Evolutionary conservation across 2,888 invertebrate genomes (phyloP), one percentile per base, ranked within the genome.

Genomic region (Drosophila tanythrix): DNA sequence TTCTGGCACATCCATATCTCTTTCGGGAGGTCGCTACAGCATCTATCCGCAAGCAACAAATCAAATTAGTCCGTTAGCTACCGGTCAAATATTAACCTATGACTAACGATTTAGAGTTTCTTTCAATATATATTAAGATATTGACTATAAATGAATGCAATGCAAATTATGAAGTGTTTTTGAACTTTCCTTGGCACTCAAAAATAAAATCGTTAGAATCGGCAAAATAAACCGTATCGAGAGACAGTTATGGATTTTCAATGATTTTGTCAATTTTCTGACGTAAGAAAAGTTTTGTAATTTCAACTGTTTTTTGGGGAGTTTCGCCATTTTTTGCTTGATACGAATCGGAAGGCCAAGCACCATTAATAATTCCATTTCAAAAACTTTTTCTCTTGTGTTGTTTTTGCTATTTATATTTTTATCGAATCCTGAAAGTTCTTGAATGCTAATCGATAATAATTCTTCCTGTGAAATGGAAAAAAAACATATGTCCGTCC

Each of bases 1-100:
- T 10, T 57, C 70, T 35, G 50, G 58, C 6, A 60, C 38, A 27
- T n/a, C n/a, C 15, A 74, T 57, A 29, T 58, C 21, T 38, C 29
- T 36, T 0, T 57, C 29, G 7, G 46, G 27, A 2, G 61, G 40
- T 15, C 81, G 86, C 2, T 66, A 59, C 13, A 53, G 58, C 4
- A 56, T 68, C n/a, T 31, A 69, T 31, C 33, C 66, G 4, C 46
- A 56, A 10, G 15, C 36, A 10, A 7, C 46, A 25, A 13, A 21
- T 46, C 46, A 46, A 21, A 21, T 46, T 21, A 21, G 3, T 46
- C 3, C 21, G 13, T 46, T 46, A 46, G 43, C 21, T 46, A 7
- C 13, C 2, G 13, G 46, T 46, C 7, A 46, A 7, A 3, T 7
- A 18, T n/a, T 56, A 15, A 15, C 38, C 3, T 60, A 60, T 55